phyloP scores from a whole-genome alignment of 92 coral and sea anemone species.

The Galaxea fascicularis region DNA sequence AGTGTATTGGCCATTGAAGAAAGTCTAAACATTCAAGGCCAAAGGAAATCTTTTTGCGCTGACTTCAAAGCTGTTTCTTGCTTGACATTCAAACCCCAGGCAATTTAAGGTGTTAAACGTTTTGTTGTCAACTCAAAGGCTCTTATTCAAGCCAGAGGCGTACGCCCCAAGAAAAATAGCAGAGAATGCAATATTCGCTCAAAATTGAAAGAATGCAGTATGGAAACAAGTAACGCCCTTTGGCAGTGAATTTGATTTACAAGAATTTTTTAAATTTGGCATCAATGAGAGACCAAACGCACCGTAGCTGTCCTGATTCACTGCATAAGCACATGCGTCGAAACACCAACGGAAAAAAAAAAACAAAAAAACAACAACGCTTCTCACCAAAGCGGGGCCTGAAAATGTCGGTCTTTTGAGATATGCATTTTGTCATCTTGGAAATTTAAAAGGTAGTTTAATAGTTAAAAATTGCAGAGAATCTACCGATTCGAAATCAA shows the following conservation, averaged over 20 bases:
- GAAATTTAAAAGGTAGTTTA: neutral
- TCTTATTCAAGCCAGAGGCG: neutral
- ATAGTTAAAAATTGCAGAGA: no score
- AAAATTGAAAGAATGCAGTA: neutral
- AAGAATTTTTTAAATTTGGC: neutral
- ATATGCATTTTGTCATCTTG: neutral
- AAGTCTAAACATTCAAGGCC: neutral
- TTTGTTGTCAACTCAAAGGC: neutral
- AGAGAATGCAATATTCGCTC: neutral
- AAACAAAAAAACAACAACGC: no score
- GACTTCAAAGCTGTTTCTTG: neutral
- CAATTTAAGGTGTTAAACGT: slow-evolving; percentile 18
- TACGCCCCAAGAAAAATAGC: slow-evolving; percentile 23
- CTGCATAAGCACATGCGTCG: neutral
- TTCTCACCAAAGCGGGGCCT: no score
- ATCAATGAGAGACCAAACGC: neutral
- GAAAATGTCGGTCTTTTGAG: neutral
- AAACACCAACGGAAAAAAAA: neutral
- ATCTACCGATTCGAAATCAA: neutral
- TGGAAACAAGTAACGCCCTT: neutral
- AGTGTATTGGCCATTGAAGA: slow-evolving; percentile 5
- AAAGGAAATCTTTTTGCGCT: neutral
- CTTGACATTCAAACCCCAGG: neutral
- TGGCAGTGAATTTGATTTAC: neutral
- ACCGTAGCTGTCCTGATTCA: neutral